Base-by-base conservation (phyloP, 2,888 invertebrate genomes). In the Clostera curtula region DNA sequence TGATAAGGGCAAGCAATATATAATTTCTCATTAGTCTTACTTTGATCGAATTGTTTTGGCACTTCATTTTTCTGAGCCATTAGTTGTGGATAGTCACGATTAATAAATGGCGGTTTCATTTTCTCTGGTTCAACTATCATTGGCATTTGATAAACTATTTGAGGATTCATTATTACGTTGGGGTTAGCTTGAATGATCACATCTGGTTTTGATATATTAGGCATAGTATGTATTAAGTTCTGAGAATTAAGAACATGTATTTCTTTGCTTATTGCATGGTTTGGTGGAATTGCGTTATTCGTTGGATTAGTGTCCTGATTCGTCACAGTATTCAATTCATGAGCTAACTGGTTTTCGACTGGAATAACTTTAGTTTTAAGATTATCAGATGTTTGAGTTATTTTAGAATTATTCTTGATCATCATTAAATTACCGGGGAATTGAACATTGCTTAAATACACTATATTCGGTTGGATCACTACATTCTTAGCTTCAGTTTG, bases 381-480 rank as follows among this genome's bases (percentile, higher is more conserved):
- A n/a, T 52, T 45, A 15, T 63, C 62, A 17, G 48, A 41, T 19
- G 40, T 48, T 43, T 62, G 67, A 27, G 51, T 51, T 5, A 61
- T 34, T 57, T 73, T 75, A 3, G 59, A 29, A 24, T 58, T 72
- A 33, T 72, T 80, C 48, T 77, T 80, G 20, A 79, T 68, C 72
- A 82, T 75, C 79, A 82, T 80, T 22, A 82, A 48, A 44, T 82
- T 83, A n/a, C 61, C 58, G 22, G 79, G 77, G 37, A 80, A 73
- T 36, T 80, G 80, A 1, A 82, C 69, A 33, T 84, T 84, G 39
- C 77, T 76, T 19, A 84, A 49, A 36, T 83, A 84, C 36, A 83
- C 58, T 51, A 77, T 71, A 47, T 82, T 84, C 10, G 83, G 74
- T 42, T 82, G 79, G 21, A 76, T 40, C 9, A 79, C 68, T 7